Base-by-base conservation (phyloP, 53 echinoderm and acorn worm species). In the Holothuria leucospilota region DNA sequence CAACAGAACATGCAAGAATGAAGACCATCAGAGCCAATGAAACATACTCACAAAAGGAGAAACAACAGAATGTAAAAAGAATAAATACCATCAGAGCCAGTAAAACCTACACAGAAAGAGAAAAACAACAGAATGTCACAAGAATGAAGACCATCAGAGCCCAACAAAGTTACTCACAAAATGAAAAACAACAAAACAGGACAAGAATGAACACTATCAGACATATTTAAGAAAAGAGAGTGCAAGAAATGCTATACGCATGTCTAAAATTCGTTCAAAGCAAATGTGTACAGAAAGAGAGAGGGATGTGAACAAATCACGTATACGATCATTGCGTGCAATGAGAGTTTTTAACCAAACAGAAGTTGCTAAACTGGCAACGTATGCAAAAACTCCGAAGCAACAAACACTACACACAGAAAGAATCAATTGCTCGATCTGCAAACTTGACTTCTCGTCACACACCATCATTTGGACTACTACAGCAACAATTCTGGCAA, bases 401-500 rank as follows among this genome's bases (percentile, higher is more conserved):
- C 14, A 41, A 72, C 11, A 40, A 16, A 72, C 23, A 40, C 0
- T 72, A 72, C 12, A 9, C 20, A 5, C 5, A 72, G 10, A 41
- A 41, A 72, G 46, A 72, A 72, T 72, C 51, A 2, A 20, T 24
- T 42, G 12, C 40, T 15, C 15, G 34, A 72, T 39, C 72, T 23
- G 26, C 51, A 2, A 51, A 20, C n/a, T n/a, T n/a, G 18, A 5
- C 2, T 51, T 77, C 23, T 25, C 58, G n/a, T n/a, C n/a, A 82
- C 78, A 78, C 78, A 25, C 0, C 56, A 8, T 78, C 78, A 59
- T 58, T 59, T 29, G 78, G n/a, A 28, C 12, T 11, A 6, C 82
- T 81, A 34, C 82, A 81, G 34, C 62, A 81, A 81, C 61, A 59
- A 10, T 80, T 80, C 21, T 80, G 62, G 80, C 16, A 80, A 8